Evolutionary conservation across 2,113 vertebrate genomes (phyloP), one percentile per base, ranked within the genome.

Genomic region (Aptenodytes forsteri): DNA sequence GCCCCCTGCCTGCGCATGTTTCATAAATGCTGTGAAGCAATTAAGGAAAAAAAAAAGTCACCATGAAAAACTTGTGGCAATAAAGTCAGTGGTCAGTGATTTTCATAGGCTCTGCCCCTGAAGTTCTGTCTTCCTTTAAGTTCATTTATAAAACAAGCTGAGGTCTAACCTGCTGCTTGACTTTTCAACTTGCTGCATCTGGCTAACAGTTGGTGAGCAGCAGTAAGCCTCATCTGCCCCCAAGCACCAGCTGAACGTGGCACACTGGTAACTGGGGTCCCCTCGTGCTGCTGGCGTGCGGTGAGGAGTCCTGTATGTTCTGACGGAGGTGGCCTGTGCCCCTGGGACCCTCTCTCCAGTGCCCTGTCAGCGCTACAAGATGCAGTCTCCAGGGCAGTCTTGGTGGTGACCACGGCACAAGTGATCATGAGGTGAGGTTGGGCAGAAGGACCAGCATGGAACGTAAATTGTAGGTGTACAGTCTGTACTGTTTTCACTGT

Each of bases 181-280:
- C 42, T 71, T 75, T 32, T 21, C 32, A 38, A 4, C 52, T 54
- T 87, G 25, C 25, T 2, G 1, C 32, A 19, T 56, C 58, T 73
- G 54, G 8, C 18, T 44, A 29, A 79, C 52, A 20, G 66, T 4
- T 47, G 87, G 26, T 38, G 44, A 64, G 83, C 62, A 77, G 67
- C 67, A 44, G 9, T 7, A 36, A 64, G 26, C 38, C 59, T 40
- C 3, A 0, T 46, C 30, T 62, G 80, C 4, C 30, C n/a, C n/a
- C 13, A 2, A 7, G 44, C 59, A 50, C 44, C 44, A 71, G 73
- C 78, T 64, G 38, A 30, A 17, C 7, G 32, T 50, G 29, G 2
- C 30, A 3, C 0, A 0, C 23, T 30, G 18, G 7, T 16, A 25
- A 4, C 47, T 69, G 56, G 11, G 7, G 2, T 19, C 20, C 16